These are phyloP conservation scores for Alouatta caraya DNA, from an alignment of 2,797 vertebrate species.

Conservation along the genomic window DNA sequence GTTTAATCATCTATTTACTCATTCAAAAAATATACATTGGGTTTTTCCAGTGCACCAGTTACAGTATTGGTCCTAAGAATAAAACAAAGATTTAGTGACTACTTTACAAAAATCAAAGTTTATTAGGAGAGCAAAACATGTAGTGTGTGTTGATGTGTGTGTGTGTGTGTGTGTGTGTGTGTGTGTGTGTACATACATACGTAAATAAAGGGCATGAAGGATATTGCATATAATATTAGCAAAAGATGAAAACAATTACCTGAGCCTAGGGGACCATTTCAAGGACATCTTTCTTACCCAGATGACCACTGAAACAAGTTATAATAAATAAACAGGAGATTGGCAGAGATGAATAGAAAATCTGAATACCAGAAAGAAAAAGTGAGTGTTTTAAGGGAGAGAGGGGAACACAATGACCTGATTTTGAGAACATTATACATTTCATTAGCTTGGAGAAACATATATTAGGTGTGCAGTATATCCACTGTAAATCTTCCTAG, in stretches of 20 bases:
- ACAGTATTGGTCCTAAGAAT: neutral
- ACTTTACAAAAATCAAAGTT: neutral
- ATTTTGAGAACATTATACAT: neutral
- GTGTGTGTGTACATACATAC: neutral
- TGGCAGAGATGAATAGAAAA: neutral
- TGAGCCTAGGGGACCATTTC: neutral
- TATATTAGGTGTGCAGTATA: neutral
- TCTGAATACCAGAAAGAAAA: neutral
- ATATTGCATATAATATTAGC: neutral
- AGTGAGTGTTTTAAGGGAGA: neutral
- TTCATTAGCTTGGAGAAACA: neutral
- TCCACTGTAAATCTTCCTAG: neutral
- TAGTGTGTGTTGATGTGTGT: neutral
- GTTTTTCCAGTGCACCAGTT: neutral
- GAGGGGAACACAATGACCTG: neutral
- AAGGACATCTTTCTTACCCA: neutral
- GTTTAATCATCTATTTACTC: neutral
- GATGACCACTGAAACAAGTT: neutral
- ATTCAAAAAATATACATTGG: neutral
- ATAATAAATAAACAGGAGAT: neutral
- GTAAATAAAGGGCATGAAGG: neutral
- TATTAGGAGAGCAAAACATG: neutral
- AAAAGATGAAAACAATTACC: neutral
- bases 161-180: neutral
- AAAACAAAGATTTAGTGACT: neutral